Percentiles rank a stretch among this genome's conserved stretches.
Evolutionary conservation across 1,140 invertebrate genomes (phyloP).

Genomic region (Ceratosolen solmsi): DNA sequence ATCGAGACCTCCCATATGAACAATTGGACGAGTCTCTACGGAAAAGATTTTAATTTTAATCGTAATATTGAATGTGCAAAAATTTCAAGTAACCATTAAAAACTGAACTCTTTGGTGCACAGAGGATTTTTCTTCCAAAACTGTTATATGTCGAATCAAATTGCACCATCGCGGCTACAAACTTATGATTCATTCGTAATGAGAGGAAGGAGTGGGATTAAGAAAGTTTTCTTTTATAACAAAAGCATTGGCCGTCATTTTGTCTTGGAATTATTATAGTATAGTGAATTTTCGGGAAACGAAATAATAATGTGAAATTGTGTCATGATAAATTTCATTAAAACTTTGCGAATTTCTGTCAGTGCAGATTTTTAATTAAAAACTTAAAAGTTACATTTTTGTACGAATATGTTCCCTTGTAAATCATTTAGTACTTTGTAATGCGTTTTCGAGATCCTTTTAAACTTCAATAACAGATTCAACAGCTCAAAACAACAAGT

Average conservation of each 20-base stretch:
- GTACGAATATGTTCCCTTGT: background rate
- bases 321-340: slow-evolving; percentile 41
- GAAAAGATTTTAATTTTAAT: background rate
- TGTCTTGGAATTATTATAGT: slow-evolving; percentile 14
- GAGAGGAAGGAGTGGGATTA: slow-evolving; percentile 27
- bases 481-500: too few species aligned
- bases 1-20: background rate
- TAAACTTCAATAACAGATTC: background rate
- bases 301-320: slow-evolving; percentile 25
- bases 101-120: background rate
- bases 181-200: slow-evolving; percentile 36
- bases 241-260: slow-evolving; percentile 8
- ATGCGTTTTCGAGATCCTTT: background rate
- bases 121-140: background rate
- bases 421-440: background rate
- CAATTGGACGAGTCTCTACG: background rate
- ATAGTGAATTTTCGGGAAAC: slow-evolving; percentile 30
- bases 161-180: background rate
- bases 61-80: background rate
- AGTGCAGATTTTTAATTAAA: slow-evolving; percentile 38
- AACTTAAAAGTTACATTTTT: slow-evolving; percentile 12
- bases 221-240: slow-evolving; percentile 47
- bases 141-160: slow-evolving; percentile 4
- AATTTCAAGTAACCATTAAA: background rate
- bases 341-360: slow-evolving; percentile 18